phyloP scores from a whole-genome alignment of 1,140 invertebrate species.

The Drosophila murphyi region DNA sequence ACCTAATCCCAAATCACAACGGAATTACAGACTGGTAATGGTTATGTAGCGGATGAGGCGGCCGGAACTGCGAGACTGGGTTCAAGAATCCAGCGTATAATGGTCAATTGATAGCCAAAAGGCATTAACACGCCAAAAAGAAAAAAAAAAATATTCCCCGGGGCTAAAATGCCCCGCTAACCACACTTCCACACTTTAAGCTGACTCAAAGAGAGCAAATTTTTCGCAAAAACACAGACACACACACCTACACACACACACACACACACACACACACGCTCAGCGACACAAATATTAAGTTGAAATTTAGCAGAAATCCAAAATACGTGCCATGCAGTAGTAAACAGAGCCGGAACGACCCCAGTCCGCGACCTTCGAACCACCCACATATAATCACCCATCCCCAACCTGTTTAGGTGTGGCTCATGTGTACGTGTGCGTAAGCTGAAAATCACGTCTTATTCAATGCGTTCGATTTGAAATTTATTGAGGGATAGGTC shows the following conservation, averaged over 20 bases:
- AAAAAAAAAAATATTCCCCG: conserved; percentile 65
- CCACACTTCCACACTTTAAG: conserved; percentile 12
- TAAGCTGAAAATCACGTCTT: conserved; percentile 77
- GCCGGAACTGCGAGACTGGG: conserved; percentile 35
- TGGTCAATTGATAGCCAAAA: conserved; percentile 83
- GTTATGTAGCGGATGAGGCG: conserved; percentile 71
- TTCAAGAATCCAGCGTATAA: conserved; percentile 68
- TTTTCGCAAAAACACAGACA: conserved; percentile 38
- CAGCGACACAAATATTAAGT: conserved; percentile 74
- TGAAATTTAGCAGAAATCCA: conserved; percentile 83
- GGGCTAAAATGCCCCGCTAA: conserved; percentile 62
- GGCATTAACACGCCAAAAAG: conserved; percentile 82
- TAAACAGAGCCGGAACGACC: conserved; percentile 61
- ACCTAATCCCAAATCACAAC: conserved; percentile 83
- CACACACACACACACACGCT: conserved; percentile 16
- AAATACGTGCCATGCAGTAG: conserved; percentile 79
- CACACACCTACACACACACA: background rate
- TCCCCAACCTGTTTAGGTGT: conserved; percentile 41
- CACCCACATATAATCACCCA: conserved; percentile 33
- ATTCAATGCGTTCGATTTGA: conserved; percentile 63
- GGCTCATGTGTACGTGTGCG: conserved; percentile 39
- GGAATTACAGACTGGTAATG: conserved; percentile 81
- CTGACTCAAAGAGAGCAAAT: conserved; percentile 57
- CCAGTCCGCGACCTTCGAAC: conserved; percentile 52
- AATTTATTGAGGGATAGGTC: conserved; percentile 78